Evolutionary conservation across 2,888 invertebrate species (phyloP).

Genomic region (Tryphoninae sp.): DNA sequence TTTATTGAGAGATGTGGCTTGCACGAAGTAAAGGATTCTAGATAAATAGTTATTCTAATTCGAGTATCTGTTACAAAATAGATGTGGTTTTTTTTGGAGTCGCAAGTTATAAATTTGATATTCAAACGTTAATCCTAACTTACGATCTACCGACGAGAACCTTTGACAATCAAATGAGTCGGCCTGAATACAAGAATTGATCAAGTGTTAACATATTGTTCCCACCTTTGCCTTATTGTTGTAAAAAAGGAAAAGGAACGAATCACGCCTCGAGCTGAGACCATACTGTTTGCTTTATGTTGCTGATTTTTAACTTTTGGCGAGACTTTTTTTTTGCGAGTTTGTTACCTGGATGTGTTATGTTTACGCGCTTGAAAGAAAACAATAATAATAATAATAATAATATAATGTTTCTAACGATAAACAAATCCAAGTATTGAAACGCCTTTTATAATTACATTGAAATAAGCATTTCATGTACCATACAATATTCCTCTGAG

Average conservation of each 20-base stretch:
- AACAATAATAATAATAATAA: background rate
- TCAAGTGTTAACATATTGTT: conserved; percentile 55
- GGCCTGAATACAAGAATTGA: conserved; percentile 41
- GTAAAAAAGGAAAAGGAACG: conserved; percentile 17
- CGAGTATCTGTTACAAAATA: conserved; percentile 61
- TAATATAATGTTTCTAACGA: conserved; percentile 9
- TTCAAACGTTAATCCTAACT: conserved; percentile 61
- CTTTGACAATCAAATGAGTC: conserved; percentile 50
- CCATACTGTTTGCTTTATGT: background rate
- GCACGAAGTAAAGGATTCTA: conserved; percentile 44
- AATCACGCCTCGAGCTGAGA: conserved; percentile 6
- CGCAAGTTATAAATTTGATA: conserved; percentile 58
- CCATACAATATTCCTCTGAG: conserved; percentile 44
- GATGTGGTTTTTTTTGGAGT: conserved; percentile 49
- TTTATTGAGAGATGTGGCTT: conserved; percentile 37
- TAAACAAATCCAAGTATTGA: conserved; percentile 29
- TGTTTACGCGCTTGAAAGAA: conserved; percentile 1
- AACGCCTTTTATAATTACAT: conserved; percentile 36
- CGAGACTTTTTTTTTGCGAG: conserved; percentile 11
- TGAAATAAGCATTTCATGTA: conserved; percentile 54
- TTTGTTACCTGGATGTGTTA: conserved; percentile 1
- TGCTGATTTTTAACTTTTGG: background rate
- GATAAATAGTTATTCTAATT: conserved; percentile 56
- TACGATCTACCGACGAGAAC: conserved; percentile 60
- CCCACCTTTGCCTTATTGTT: conserved; percentile 56